Base-by-base conservation (phyloP, 1,140 invertebrate genomes). In the Ostrea denselamellosa region DNA sequence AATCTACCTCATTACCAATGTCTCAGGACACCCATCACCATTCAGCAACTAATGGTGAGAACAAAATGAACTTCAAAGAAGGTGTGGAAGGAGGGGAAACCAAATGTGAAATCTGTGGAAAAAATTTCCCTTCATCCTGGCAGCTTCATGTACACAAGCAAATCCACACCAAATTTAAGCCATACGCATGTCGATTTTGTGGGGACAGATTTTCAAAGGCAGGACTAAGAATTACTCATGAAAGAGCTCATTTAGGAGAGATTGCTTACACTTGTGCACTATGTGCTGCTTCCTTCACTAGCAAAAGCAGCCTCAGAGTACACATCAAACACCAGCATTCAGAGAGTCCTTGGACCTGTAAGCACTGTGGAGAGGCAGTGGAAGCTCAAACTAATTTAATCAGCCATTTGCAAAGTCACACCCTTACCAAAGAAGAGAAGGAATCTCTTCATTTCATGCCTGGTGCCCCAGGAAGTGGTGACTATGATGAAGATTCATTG, bases 211-310 rank as follows among this genome's bases (percentile, higher is more conserved):
- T 93, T 87, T 86, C 92, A 19, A 92, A 91, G 56, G 86, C 90
- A 65, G 90, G 91, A 14, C 89, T 92, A 68, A 85, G 93, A 19
- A 89, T 93, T 44, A 87, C 90, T 9, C 93, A 93, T 87, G 92
- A 93, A 83, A 90, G 91, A 44, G 87, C 87, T 81, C 93, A 94
- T 77, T 87, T 88, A 58, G 83, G 85, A 17, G 95, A 94, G 44
- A 95, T 95, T 91, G 95, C 95, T 0, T 96, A 95, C 90, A 93
- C 95, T 0, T 96, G 96, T 87, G 93, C 95, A 91, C 94, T 96
- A 51, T 96, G 96, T 91, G 95, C 95, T 85, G 94, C 95, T 91
- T 95, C 95, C 0, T 96, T 96, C 91, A 96, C 95, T 87, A 95
- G 96, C 86, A 95, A 95, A 90, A 94, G 95, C 90, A 95, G 95